Percentiles rank a stretch among this genome's conserved stretches.
Evolutionary conservation across 2,888 invertebrate genomes (phyloP).

Genomic region (Volucella zonaria): DNA sequence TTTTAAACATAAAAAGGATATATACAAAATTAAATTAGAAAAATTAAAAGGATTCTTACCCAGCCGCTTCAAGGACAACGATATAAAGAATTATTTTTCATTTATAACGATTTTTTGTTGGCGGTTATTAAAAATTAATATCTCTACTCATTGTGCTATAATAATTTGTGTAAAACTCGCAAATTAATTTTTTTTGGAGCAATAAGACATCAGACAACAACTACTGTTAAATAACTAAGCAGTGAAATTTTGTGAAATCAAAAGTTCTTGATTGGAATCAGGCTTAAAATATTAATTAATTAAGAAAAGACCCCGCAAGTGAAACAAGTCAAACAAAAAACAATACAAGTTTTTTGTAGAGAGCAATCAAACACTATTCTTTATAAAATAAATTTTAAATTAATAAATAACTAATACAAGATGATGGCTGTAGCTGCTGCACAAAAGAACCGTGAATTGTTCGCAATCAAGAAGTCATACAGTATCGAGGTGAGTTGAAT

Average conservation of each 20-base stretch:
- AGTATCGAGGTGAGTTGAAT: slow-evolving; percentile 94
- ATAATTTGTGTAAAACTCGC: slow-evolving; percentile 57
- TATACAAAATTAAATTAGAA: slow-evolving; percentile 67
- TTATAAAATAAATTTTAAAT: slow-evolving; percentile 65
- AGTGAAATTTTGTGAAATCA: slow-evolving; percentile 71
- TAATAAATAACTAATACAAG: slow-evolving; percentile 80
- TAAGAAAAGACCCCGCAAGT: slow-evolving; percentile 51
- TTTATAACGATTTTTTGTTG: slow-evolving; percentile 62
- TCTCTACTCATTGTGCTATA: slow-evolving; percentile 44
- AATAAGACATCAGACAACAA: slow-evolving; percentile 72
- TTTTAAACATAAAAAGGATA: slow-evolving; percentile 72
- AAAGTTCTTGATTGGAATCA: slow-evolving; percentile 58
- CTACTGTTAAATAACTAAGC: slow-evolving; percentile 64
- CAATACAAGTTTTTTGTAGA: slow-evolving; percentile 59
- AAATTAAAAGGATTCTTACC: slow-evolving; percentile 74
- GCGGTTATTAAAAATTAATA: slow-evolving; percentile 31
- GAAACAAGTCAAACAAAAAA: slow-evolving; percentile 47
- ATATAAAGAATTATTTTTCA: slow-evolving; percentile 44
- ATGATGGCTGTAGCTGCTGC: slow-evolving; percentile 95
- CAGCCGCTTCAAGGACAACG: slow-evolving; percentile 61
- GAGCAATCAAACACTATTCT: slow-evolving; percentile 79
- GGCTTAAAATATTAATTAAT: slow-evolving; percentile 50
- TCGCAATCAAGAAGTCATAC: slow-evolving; percentile 98
- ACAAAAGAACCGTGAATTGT: slow-evolving; percentile 97
- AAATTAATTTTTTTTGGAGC: slow-evolving; percentile 56